phyloP scores from a whole-genome alignment of 2,888 invertebrate species.

The Coelopa pilipes region DNA sequence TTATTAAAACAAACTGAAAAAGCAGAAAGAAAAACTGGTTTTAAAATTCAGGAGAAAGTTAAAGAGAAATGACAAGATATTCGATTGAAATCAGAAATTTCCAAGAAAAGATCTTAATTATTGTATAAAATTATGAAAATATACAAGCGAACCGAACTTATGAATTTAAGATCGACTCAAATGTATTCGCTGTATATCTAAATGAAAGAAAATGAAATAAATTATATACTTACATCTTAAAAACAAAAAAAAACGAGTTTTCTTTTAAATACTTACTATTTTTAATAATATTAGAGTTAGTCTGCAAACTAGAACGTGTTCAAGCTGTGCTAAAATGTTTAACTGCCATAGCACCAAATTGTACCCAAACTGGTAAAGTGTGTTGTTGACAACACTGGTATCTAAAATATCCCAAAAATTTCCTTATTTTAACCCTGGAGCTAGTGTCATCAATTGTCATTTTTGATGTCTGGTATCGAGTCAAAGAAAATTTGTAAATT shows the following conservation, averaged over 20 bases:
- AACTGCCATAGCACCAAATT: too few relatives aligned
- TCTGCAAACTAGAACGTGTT: too few relatives aligned
- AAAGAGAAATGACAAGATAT: constrained; percentile 26
- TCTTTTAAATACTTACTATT: constrained; percentile 2
- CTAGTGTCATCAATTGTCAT: too few relatives aligned
- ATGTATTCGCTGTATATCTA: constrained; percentile 13
- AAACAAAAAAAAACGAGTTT: constrained; percentile 4
- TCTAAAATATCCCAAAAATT: too few relatives aligned
- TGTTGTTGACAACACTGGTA: too few relatives aligned
- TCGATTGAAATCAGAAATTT: constrained; percentile 32
- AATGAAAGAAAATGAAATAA: constrained; percentile 6
- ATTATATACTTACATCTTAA: constrained; percentile 7
- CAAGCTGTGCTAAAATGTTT: too few relatives aligned
- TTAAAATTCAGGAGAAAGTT: constrained; percentile 36
- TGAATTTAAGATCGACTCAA: too few relatives aligned
- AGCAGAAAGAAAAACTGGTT: constrained; percentile 17
- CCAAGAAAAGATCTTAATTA: constrained; percentile 28
- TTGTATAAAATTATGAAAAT: constrained; percentile 16
- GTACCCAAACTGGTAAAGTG: too few relatives aligned
- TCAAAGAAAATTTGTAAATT: too few relatives aligned
- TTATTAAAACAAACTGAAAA: constrained; percentile 14
- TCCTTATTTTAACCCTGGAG: too few relatives aligned
- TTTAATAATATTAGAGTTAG: background rate
- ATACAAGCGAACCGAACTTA: constrained; percentile 19
- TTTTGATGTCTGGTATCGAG: too few relatives aligned